Percentiles rank a stretch among this genome's conserved stretches.
Evolutionary conservation across 1,140 invertebrate genomes (phyloP).

Genomic region (Conus ventricosus): DNA sequence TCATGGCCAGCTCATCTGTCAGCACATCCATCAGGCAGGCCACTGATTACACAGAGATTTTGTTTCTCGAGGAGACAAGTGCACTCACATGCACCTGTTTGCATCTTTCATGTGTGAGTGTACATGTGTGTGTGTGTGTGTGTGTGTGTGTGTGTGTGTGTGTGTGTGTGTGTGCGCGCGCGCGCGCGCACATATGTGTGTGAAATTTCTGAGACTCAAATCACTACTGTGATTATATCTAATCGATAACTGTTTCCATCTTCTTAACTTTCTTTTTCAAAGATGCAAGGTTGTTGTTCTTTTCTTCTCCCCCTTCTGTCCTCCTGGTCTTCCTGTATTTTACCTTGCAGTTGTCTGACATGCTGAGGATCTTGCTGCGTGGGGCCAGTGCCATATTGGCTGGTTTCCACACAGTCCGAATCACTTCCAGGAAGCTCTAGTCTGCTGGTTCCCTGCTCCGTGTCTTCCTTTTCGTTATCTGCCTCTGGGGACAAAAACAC

Average conservation of each 20-base stretch:
- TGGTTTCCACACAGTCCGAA: neutral
- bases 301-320: too few species aligned
- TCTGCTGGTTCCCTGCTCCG: neutral
- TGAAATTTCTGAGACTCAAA: too few species aligned
- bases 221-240: too few species aligned
- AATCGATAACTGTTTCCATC: too few species aligned
- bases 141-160: neutral
- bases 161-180: too few species aligned
- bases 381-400: neutral
- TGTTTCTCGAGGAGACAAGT: too few species aligned
- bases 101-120: neutral
- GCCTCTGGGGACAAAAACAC: neutral
- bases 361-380: neutral
- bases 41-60: too few species aligned
- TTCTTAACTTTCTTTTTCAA: too few species aligned
- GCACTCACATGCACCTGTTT: too few species aligned
- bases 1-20: constrained; percentile 48
- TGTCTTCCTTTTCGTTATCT: neutral
- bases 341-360: constrained; percentile 12
- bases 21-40: neutral
- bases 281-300: too few species aligned
- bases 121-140: neutral
- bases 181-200: too few species aligned
- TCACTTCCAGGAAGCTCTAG: neutral
- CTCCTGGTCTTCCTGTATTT: neutral